Evolutionary conservation across 2,113 vertebrate species (phyloP).

Genomic region (Campylomormyrus numenius): DNA sequence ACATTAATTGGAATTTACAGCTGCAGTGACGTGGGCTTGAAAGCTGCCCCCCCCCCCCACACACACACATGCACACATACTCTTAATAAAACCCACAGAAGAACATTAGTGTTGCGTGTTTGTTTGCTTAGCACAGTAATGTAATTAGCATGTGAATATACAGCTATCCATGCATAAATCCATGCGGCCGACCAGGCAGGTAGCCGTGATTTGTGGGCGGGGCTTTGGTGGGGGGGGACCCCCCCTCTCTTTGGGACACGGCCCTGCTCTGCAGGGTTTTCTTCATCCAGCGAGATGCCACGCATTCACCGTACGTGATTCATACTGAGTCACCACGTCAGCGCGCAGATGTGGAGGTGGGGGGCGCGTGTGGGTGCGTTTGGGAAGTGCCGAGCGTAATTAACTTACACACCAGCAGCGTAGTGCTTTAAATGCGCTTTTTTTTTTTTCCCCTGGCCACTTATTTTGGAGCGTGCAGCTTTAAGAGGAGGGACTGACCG

Average conservation of each 20-base stretch:
- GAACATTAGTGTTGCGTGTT: not conserved
- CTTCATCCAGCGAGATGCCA: not conserved
- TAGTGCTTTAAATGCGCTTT: not conserved
- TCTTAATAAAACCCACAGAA: not conserved
- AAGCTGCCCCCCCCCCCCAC: not conserved
- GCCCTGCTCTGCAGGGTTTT: not conserved
- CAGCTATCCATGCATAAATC: not conserved
- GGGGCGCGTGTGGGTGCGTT: not conserved
- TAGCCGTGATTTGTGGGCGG: not conserved
- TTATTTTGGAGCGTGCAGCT: not conserved
- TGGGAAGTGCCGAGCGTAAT: not conserved
- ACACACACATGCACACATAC: not conserved
- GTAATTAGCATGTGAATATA: constrained; percentile 4
- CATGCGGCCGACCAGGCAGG: not conserved
- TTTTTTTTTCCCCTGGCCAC: not conserved
- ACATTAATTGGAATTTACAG: constrained; percentile 10
- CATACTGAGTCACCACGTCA: constrained; percentile 1
- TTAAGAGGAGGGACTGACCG: not conserved
- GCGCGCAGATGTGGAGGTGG: not conserved
- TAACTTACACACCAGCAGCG: not conserved
- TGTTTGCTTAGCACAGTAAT: constrained; percentile 1
- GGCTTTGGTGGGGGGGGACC: not conserved
- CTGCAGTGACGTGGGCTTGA: not conserved
- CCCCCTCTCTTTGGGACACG: not conserved
- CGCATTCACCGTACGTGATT: not conserved